A percentile compares a stretch with the other conserved stretches of the same genome.
Conservation (phyloP, 2,113 vertebrate species). For the Actinemys pallida region DNA sequence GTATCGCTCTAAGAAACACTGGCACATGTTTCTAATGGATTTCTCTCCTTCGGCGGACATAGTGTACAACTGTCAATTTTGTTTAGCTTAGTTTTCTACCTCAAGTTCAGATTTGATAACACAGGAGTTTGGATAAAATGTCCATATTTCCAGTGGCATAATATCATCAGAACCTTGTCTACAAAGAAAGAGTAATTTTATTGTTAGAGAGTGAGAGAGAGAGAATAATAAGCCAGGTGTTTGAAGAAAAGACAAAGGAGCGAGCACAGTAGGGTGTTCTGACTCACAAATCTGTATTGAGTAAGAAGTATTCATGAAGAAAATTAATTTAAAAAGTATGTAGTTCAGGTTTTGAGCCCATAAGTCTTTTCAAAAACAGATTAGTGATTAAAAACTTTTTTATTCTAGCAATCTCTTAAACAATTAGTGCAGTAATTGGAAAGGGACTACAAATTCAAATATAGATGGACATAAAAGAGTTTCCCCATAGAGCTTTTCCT, state of each 20-base stretch:
- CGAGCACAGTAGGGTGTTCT: constrained; percentile 71
- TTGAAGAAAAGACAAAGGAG: constrained; percentile 75
- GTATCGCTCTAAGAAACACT: neutral
- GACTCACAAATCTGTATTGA: constrained; percentile 75
- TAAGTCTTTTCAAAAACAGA: constrained; percentile 81
- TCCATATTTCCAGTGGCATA: constrained; percentile 50
- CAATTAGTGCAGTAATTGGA: constrained; percentile 81
- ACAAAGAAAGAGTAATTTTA: constrained; percentile 64
- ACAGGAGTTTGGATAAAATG: neutral
- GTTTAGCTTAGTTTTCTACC: neutral
- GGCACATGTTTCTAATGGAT: neutral
- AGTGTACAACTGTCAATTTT: neutral
- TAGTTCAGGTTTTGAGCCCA: constrained; percentile 73
- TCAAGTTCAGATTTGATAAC: constrained; percentile 29
- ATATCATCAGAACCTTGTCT: constrained; percentile 68
- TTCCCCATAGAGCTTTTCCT: constrained; percentile 66
- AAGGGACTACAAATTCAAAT: constrained; percentile 77
- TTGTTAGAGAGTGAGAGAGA: neutral
- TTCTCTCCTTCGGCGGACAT: neutral
- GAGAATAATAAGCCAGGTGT: constrained; percentile 78
- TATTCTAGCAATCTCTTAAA: constrained; percentile 80
- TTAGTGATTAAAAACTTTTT: constrained; percentile 81
- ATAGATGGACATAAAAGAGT: constrained; percentile 76
- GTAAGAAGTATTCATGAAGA: constrained; percentile 82
- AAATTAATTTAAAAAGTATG: constrained; percentile 84